A percentile compares a stretch with the other conserved stretches of the same genome.
Conservation (phyloP, 2,797 vertebrate species). For the Clarias platycephalus region DNA sequence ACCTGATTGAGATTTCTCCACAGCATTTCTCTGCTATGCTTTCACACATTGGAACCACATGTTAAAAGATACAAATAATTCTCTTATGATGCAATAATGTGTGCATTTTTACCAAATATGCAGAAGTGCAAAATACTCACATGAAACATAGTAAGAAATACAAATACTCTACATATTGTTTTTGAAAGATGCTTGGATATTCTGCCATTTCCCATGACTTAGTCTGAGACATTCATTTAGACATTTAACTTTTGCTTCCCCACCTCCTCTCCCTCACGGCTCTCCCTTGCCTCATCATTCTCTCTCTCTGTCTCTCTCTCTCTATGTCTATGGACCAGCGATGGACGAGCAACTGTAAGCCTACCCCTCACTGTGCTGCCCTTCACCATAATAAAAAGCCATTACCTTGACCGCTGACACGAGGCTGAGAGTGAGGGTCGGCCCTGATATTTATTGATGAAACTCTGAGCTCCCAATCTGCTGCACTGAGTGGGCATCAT, state of each 20-base stretch:
- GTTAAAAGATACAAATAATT: neutral
- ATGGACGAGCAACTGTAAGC: constrained; percentile 84
- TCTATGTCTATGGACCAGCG: constrained; percentile 70
- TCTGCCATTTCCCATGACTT: constrained; percentile 63
- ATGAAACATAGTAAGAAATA: neutral
- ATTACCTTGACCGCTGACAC: constrained; percentile 98
- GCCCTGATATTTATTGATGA: constrained; percentile 99
- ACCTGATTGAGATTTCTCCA: constrained; percentile 79
- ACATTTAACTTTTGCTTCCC: constrained; percentile 72
- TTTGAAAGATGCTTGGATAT: constrained; percentile 62
- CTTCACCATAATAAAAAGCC: constrained; percentile 92
- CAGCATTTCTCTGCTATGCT: constrained; percentile 33
- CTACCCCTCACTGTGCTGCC: constrained; percentile 84
- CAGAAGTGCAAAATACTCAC: neutral
- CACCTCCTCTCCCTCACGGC: constrained; percentile 35
- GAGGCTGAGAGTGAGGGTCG: constrained; percentile 92
- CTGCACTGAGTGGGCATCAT: constrained; percentile 98
- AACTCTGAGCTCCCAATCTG: constrained; percentile 99
- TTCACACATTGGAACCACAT: constrained; percentile 51
- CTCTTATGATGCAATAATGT: neutral
- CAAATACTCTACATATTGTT: neutral
- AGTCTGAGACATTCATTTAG: constrained; percentile 66
- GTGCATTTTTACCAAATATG: neutral
- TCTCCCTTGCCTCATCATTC: constrained; percentile 64
- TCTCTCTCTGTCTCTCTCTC: constrained; percentile 31